Evolutionary conservation across 1,140 invertebrate genomes (phyloP), one percentile per base, ranked within the genome.

Genomic region (Aphis craccivora): DNA sequence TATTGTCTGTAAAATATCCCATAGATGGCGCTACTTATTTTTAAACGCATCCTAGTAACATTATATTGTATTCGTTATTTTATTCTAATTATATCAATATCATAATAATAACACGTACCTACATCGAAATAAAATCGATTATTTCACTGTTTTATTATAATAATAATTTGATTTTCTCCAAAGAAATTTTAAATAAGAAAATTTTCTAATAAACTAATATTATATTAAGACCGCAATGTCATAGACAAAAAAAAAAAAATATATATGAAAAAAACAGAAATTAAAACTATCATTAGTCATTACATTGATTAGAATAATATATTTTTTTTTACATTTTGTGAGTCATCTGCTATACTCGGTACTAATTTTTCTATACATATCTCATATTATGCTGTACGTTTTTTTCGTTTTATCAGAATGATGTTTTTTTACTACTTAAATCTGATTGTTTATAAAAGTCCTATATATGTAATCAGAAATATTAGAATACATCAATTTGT

Each of bases 11-110:
- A 6, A 30, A 45, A 18, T 86, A 86, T n/a, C 84, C 1, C n/a
- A 35, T 51, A 88, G 86, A 88, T 88, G 9, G 86, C 86, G 86
- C 11, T 88, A 88, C n/a, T 51, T 51, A 88, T 51, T 88, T 35
- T 88, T 88, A n/a, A 48, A 48, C 30, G 9, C 14, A n/a, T 48
- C 4, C 22, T 45, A 45, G 11, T 6, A 60, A 25, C 11, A 45
- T 4, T 4, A 9, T 30, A 30, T 67, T 30, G 30, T 67, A 14
- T 67, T 30, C 2, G 23, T n/a, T 67, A n/a, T 67, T 67, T n/a
- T 67, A 25, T 30, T 67, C 60, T 67, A 67, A 30, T 30, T 30
- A 11, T 67, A 67, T n/a, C 45, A 45, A 45, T 67, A 14, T 55
- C 23, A 55, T 48, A 48, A 40, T 40, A n/a, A n/a, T n/a, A n/a